Evolutionary conservation across 2,888 invertebrate species (phyloP).

Genomic region (Disparrhopalites patrizii): DNA sequence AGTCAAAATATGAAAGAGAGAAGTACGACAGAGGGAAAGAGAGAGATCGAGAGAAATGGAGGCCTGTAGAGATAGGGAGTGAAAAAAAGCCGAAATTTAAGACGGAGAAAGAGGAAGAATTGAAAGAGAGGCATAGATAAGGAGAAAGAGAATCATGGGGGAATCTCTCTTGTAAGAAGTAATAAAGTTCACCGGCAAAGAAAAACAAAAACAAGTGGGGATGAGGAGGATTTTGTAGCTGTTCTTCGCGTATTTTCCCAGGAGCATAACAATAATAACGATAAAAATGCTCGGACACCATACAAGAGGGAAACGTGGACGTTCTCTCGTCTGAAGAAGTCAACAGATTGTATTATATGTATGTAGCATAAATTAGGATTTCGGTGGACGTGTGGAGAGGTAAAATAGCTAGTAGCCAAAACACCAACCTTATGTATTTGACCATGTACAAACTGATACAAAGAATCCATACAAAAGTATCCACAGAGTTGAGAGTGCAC

Average conservation of each 20-base stretch:
- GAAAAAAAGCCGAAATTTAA: too few relatives aligned
- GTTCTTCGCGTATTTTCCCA: slow-evolving; percentile 9
- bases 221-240: neutral
- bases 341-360: slow-evolving; percentile 11
- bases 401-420: neutral
- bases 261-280: neutral
- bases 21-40: too few relatives aligned
- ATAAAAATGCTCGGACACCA: too few relatives aligned
- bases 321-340: slow-evolving; percentile 1
- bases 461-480: neutral
- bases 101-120: neutral
- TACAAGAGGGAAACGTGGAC: neutral
- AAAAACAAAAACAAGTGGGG: too few relatives aligned
- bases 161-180: too few relatives aligned
- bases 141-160: neutral
- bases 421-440: neutral
- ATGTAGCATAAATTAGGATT: slow-evolving; percentile 9
- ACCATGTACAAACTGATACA: neutral
- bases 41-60: too few relatives aligned
- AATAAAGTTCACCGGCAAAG: too few relatives aligned
- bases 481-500: neutral
- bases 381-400: slow-evolving; percentile 1
- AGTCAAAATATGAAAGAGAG: too few relatives aligned
- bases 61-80: too few relatives aligned
- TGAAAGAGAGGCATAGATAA: neutral